phyloP scores from a whole-genome alignment of 2,888 invertebrate species.

The Standfussiana lucernea region DNA sequence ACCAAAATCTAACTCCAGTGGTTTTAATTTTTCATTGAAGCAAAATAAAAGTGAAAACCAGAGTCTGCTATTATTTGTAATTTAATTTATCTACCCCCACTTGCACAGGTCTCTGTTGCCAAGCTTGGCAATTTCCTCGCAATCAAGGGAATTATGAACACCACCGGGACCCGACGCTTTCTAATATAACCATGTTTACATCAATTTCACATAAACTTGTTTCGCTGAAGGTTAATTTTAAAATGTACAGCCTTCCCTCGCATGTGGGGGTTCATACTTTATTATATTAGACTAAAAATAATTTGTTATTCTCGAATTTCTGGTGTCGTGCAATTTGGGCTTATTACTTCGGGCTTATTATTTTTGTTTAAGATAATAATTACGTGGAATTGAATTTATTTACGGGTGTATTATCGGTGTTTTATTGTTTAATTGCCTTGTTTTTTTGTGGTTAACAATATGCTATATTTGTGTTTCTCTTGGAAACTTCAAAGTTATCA shows the following conservation, averaged over 20 bases:
- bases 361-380: background rate
- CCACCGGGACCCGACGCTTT: slow-evolving; percentile 33
- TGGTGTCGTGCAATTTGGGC: background rate
- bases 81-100: slow-evolving; percentile 21
- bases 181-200: slow-evolving; percentile 59
- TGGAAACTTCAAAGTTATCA: no score
- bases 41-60: background rate
- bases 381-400: background rate
- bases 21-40: background rate
- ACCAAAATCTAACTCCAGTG: background rate
- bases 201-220: slow-evolving; percentile 60
- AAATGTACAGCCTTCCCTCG: slow-evolving; percentile 45
- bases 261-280: slow-evolving; percentile 29
- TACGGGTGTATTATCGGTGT: background rate
- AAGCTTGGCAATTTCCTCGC: slow-evolving; percentile 50
- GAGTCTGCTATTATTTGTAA: slow-evolving; percentile 28
- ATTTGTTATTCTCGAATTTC: slow-evolving; percentile 21
- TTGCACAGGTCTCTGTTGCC: slow-evolving; percentile 4
- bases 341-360: slow-evolving; percentile 20
- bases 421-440: background rate
- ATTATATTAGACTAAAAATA: slow-evolving; percentile 37
- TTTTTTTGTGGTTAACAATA: background rate
- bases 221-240: slow-evolving; percentile 63
- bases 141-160: slow-evolving; percentile 58
- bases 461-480: no score